phyloP scores from a whole-genome alignment of 2,888 invertebrate species.

The Microctonus aethiopoides region DNA sequence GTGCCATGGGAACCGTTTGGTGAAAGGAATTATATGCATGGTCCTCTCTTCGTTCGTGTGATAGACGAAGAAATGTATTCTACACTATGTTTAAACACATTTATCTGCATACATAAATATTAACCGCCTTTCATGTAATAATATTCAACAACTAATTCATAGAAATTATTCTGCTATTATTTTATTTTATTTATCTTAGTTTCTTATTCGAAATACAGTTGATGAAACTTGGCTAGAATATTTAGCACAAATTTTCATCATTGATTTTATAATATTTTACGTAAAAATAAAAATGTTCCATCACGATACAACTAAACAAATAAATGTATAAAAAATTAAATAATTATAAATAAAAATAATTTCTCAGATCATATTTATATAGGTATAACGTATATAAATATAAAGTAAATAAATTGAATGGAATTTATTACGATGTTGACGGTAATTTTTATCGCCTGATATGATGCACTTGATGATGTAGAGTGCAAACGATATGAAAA shows the following conservation, averaged over 20 bases:
- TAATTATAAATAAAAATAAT: too few relatives aligned
- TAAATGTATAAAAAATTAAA: too few relatives aligned
- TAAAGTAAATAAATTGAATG: slow-evolving; percentile 4
- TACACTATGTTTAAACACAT: neutral
- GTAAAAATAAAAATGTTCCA: too few relatives aligned
- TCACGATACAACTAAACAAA: too few relatives aligned
- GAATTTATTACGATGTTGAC: slow-evolving; percentile 16
- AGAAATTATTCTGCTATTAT: neutral
- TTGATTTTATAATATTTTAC: too few relatives aligned
- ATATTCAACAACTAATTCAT: neutral
- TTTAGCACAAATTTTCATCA: too few relatives aligned
- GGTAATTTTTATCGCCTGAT: neutral
- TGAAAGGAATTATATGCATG: slow-evolving; percentile 33
- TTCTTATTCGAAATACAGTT: too few relatives aligned
- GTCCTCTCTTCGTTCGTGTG: slow-evolving; percentile 13
- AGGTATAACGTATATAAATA: neutral
- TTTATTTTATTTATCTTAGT: too few relatives aligned
- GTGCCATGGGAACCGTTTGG: slow-evolving; percentile 32
- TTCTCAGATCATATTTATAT: too few relatives aligned
- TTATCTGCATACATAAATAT: neutral
- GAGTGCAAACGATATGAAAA: slow-evolving; percentile 23
- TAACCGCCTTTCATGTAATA: neutral
- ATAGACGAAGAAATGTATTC: slow-evolving; percentile 25
- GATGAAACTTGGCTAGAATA: too few relatives aligned
- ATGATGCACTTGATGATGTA: slow-evolving; percentile 5